Conservation (phyloP, 2,888 invertebrate species). For the Andrena dorsata region DNA sequence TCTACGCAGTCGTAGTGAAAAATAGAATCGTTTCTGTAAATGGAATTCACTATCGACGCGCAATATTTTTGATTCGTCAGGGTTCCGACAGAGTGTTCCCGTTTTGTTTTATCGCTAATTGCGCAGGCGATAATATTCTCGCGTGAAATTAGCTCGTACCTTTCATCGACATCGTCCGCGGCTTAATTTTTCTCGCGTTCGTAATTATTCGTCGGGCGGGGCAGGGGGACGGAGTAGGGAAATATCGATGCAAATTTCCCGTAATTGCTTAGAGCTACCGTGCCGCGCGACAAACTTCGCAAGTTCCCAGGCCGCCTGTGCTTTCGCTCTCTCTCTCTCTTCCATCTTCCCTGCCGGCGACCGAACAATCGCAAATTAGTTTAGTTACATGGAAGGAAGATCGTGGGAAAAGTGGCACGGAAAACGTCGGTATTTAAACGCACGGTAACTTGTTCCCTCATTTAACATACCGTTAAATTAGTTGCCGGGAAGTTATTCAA, state of each 20-base stretch:
- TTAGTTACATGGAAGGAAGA: constrained; percentile 47
- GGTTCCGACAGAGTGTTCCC: neutral
- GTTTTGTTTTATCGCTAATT: neutral
- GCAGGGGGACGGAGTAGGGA: neutral
- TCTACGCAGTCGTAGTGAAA: neutral
- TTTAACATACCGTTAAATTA: constrained; percentile 18
- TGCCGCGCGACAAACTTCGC: constrained; percentile 39
- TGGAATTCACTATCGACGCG: neutral
- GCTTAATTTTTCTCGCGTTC: constrained; percentile 43
- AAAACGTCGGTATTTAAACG: constrained; percentile 11
- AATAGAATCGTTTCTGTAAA: neutral
- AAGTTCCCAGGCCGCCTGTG: constrained; percentile 30
- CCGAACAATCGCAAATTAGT: constrained; percentile 58
- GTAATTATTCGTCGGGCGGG: constrained; percentile 36
- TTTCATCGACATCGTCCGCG: constrained; percentile 23
- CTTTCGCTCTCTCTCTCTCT: neutral
- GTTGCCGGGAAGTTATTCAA: constrained; percentile 6
- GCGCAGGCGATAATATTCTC: constrained; percentile 3
- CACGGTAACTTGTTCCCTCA: constrained; percentile 18
- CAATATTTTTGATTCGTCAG: neutral
- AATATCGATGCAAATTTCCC: constrained; percentile 59
- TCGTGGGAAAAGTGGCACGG: constrained; percentile 14
- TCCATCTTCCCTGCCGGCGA: neutral
- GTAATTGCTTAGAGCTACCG: constrained; percentile 49
- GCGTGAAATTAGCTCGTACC: constrained; percentile 17